These are phyloP conservation scores for Zaprionus africanus DNA, from an alignment of 1,140 invertebrate genomes.

Conservation along the genomic window DNA sequence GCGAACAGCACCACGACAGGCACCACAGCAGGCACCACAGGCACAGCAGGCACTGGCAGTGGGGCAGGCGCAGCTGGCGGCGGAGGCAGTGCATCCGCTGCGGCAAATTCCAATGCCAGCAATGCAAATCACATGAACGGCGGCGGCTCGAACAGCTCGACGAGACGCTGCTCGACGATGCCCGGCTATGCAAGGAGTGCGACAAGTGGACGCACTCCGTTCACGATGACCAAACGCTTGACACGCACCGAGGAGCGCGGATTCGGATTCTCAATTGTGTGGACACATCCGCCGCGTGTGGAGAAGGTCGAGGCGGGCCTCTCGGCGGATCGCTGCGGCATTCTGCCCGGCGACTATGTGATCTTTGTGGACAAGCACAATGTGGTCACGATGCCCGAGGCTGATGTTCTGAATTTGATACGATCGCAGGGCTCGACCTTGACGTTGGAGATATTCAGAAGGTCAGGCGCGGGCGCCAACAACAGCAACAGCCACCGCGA, in stretches of 20 bases:
- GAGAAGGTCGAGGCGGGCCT: constrained; percentile 93
- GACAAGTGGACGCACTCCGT: constrained; percentile 89
- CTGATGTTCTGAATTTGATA: constrained; percentile 92
- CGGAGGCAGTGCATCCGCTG: constrained; percentile 43
- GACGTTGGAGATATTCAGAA: constrained; percentile 91
- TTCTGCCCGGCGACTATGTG: constrained; percentile 93
- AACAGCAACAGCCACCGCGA: constrained; percentile 15
- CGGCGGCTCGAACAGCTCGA: background rate
- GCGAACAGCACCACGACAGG: constrained; percentile 80
- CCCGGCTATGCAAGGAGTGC: constrained; percentile 20
- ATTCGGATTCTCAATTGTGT: constrained; percentile 95
- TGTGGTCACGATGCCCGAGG: constrained; percentile 90
- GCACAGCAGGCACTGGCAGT: background rate
- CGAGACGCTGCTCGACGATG: constrained; percentile 58
- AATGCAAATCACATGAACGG: constrained; percentile 72
- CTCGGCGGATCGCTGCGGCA: constrained; percentile 91
- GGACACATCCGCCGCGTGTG: constrained; percentile 94
- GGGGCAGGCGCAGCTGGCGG: constrained; percentile 55
- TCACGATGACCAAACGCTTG: constrained; percentile 90
- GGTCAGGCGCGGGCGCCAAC: constrained; percentile 84
- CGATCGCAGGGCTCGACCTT: constrained; percentile 86
- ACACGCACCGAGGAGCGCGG: constrained; percentile 86
- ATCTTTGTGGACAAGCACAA: constrained; percentile 94
- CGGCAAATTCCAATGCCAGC: constrained; percentile 52
- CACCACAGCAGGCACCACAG: constrained; percentile 72